Evolutionary conservation across 2,888 invertebrate genomes (phyloP).

Genomic region (Caradrina kadenii): DNA sequence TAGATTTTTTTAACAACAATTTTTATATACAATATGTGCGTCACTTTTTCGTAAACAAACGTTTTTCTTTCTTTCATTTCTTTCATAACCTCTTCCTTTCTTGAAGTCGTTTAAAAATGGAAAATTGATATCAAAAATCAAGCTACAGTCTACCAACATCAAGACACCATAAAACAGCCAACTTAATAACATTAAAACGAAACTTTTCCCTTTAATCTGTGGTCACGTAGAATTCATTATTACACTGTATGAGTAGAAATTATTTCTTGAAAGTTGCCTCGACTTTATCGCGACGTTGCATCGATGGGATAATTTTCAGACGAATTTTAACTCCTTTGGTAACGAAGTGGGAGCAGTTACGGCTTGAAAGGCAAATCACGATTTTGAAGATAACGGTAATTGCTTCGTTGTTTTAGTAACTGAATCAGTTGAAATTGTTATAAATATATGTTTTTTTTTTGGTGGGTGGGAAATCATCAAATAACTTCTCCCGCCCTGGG

Average conservation of each 20-base stretch:
- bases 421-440: too few relatives aligned
- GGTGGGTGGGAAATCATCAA: too few relatives aligned
- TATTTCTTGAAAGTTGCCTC: slow-evolving; percentile 60
- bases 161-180: slow-evolving; percentile 22
- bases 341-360: slow-evolving; percentile 69
- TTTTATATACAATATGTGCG: too few relatives aligned
- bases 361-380: slow-evolving; percentile 65
- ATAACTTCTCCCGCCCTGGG: too few relatives aligned
- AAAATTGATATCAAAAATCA: slow-evolving; percentile 1
- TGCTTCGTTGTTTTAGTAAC: slow-evolving; percentile 20
- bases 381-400: slow-evolving; percentile 42
- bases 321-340: slow-evolving; percentile 57
- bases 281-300: slow-evolving; percentile 56
- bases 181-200: slow-evolving; percentile 49
- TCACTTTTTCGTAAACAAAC: too few relatives aligned
- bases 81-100: too few relatives aligned
- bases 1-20: too few relatives aligned
- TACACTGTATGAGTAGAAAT: slow-evolving; percentile 62
- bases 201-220: slow-evolving; percentile 56
- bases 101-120: too few relatives aligned
- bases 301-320: slow-evolving; percentile 54
- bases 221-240: slow-evolving; percentile 72
- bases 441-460: too few relatives aligned
- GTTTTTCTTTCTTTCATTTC: too few relatives aligned
- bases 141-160: slow-evolving; percentile 2